Percentiles rank a stretch among this genome's conserved stretches.
Conservation (phyloP, 2,888 invertebrate species). For the Athalia circularis region DNA sequence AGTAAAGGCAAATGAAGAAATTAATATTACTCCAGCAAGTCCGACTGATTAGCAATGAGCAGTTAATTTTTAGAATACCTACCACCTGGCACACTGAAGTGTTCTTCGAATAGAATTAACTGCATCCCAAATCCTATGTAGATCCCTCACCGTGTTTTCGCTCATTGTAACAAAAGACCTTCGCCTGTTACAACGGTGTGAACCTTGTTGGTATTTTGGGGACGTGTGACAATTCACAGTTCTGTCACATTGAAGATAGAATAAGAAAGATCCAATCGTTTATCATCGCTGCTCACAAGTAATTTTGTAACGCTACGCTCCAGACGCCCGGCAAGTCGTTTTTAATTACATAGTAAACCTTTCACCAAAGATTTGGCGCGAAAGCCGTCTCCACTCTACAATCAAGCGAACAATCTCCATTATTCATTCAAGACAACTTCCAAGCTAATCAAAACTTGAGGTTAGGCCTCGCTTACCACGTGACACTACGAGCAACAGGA, state of each 20-base stretch:
- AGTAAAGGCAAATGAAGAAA: slow-evolving; percentile 43
- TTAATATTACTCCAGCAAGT: neutral
- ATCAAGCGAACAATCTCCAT: neutral
- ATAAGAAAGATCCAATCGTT: too few relatives aligned
- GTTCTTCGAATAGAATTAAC: slow-evolving; percentile 45
- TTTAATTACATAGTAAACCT: neutral
- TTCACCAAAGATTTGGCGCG: slow-evolving; percentile 15
- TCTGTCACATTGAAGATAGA: too few relatives aligned
- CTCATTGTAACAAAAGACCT: slow-evolving; percentile 13
- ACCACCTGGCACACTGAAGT: slow-evolving; percentile 59
- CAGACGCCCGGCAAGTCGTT: neutral
- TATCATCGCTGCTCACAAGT: too few relatives aligned
- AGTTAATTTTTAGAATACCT: slow-evolving; percentile 28
- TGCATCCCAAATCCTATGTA: slow-evolving; percentile 26
- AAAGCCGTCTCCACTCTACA: neutral
- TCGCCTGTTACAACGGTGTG: neutral
- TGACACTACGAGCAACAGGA: too few relatives aligned
- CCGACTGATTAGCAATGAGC: neutral
- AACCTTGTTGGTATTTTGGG: too few relatives aligned
- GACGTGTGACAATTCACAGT: too few relatives aligned
- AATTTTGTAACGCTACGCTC: neutral
- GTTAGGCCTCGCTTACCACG: too few relatives aligned
- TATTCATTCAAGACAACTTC: neutral
- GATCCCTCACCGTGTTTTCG: neutral
- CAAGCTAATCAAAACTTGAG: too few relatives aligned